Conservation (phyloP, 2,888 invertebrate species). For the Amphipyra berbera region DNA sequence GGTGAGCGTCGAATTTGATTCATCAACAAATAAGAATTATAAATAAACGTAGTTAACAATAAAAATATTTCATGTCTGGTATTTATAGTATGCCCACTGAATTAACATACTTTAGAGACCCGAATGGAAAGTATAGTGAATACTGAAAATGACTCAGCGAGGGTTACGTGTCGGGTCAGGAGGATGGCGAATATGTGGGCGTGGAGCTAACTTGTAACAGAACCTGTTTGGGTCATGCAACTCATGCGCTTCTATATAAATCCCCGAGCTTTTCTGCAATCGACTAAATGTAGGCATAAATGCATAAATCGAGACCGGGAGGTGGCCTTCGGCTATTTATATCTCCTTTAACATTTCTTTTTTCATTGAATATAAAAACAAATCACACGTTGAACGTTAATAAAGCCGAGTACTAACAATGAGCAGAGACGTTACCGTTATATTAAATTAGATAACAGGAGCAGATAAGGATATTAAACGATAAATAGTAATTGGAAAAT, state of each 20-base stretch:
- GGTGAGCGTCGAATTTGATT: conserved; percentile 37
- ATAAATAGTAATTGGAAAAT: conserved; percentile 43
- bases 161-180: conserved; percentile 77
- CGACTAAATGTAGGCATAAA: conserved; percentile 66
- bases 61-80: conserved; percentile 2
- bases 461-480: conserved; percentile 38
- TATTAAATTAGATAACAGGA: conserved; percentile 34
- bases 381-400: conserved; percentile 22
- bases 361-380: conserved; percentile 16
- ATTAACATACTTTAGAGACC: conserved; percentile 19
- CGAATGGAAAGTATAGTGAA: conserved; percentile 45
- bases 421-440: conserved; percentile 10
- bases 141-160: conserved; percentile 74
- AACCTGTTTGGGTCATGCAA: conserved; percentile 88
- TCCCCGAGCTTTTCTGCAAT: conserved; percentile 76
- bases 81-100: conserved; percentile 7
- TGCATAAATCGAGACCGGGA: conserved; percentile 56
- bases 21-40: conserved; percentile 10
- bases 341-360: conserved; percentile 49
- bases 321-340: conserved; percentile 75
- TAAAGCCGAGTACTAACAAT: conserved; percentile 15
- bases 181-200: conserved; percentile 80
- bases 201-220: conserved; percentile 73
- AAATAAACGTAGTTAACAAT: conserved; percentile 5
- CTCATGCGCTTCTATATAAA: conserved; percentile 85